Percentiles rank a stretch among this genome's conserved stretches.
Evolutionary conservation across 2,113 vertebrate species (phyloP).

Genomic region (Abramis brama): DNA sequence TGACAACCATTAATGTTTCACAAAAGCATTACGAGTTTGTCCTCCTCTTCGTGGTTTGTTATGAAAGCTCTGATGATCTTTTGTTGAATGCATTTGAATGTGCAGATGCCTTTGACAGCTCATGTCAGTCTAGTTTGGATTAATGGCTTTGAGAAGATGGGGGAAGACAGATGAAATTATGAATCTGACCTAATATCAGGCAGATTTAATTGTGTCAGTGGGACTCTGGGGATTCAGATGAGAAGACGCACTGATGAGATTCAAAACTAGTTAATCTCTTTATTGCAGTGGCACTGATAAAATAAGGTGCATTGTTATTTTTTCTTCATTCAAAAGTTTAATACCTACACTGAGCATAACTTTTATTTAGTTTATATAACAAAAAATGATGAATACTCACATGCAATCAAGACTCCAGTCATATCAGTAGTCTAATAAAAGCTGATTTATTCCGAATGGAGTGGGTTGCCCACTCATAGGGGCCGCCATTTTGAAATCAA

Average conservation of each 20-base stretch:
- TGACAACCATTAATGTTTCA: not conserved
- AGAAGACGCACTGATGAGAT: conserved; percentile 18
- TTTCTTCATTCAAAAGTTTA: not conserved
- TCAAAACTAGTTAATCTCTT: not conserved
- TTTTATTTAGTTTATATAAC: not conserved
- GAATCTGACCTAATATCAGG: conserved; percentile 62
- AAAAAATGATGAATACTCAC: not conserved
- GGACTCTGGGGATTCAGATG: conserved; percentile 56
- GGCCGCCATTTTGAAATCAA: not conserved
- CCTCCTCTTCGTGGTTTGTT: not conserved
- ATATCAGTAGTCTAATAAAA: not conserved
- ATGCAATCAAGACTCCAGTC: not conserved
- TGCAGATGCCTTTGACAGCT: conserved; percentile 17
- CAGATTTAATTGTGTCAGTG: conserved; percentile 71
- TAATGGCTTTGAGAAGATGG: conserved; percentile 8
- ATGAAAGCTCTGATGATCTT: not conserved
- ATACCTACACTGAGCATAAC: not conserved
- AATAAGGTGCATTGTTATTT: not conserved
- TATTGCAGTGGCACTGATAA: conserved; percentile 11
- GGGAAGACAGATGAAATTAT: conserved; percentile 35
- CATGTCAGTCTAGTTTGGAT: conserved; percentile 11
- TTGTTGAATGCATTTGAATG: not conserved
- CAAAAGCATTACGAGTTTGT: not conserved
- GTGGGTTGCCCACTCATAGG: not conserved
- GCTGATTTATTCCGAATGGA: not conserved